These are phyloP conservation scores for Onychorhynchus coronatus DNA, from an alignment of 2,113 vertebrate species.

Conservation along the genomic window DNA sequence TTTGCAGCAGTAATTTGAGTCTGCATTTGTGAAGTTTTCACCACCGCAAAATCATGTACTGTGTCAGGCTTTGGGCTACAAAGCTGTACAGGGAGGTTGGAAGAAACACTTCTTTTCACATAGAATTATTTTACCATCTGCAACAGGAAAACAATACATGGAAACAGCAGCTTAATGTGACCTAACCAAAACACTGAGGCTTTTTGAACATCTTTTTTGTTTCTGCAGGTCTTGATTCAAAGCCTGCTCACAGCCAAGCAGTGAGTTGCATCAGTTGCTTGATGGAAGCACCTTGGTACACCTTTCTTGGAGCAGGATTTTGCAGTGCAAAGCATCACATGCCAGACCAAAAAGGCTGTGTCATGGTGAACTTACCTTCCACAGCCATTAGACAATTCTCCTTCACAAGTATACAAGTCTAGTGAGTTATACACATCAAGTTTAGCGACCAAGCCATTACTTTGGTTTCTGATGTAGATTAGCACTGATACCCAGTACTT, in stretches of 20 bases:
- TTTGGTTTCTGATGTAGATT: not conserved
- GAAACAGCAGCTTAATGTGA: not conserved
- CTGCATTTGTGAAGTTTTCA: not conserved
- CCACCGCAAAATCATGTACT: not conserved
- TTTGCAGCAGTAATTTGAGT: not conserved
- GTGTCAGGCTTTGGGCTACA: not conserved
- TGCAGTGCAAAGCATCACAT: not conserved
- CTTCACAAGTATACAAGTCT: accelerated
- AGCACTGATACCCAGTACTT: not conserved
- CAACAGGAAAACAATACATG: slow-evolving; percentile 8
- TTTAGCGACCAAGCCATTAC: not conserved
- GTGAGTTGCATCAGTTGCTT: not conserved
- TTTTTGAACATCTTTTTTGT: not conserved
- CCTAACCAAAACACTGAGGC: not conserved
- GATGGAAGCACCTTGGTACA: not conserved
- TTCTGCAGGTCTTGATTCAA: not conserved
- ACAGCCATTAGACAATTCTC: not conserved
- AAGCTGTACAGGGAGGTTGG: not conserved
- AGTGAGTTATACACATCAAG: not conserved
- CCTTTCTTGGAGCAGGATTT: not conserved
- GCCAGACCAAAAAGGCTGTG: not conserved
- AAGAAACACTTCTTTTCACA: not conserved
- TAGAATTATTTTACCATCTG: not conserved
- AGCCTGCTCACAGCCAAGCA: not conserved
- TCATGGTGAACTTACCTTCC: not conserved